Percentiles rank a stretch among this genome's conserved stretches.
These are phyloP conservation scores for Bilobella aurantiaca DNA, from an alignment of 1,140 invertebrate species.

Conservation along the genomic window DNA sequence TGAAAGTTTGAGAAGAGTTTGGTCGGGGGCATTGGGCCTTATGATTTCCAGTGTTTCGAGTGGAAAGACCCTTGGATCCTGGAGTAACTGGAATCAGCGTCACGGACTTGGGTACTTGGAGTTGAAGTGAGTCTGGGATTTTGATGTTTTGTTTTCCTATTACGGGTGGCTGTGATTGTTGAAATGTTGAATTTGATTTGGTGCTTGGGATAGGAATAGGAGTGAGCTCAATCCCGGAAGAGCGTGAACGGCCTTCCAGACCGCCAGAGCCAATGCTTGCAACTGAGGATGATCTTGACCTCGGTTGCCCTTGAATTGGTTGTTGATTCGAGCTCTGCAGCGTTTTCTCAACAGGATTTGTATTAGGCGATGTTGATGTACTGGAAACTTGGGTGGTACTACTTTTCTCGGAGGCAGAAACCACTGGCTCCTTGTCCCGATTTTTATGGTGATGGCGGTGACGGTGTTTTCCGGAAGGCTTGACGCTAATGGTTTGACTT, in stretches of 20 bases:
- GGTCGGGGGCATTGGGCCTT: background rate
- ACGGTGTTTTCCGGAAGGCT: constrained; percentile 3
- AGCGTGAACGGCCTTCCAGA: background rate
- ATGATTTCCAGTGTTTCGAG: background rate
- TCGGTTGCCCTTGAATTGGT: background rate
- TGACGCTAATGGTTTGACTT: constrained; percentile 12
- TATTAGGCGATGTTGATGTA: too few relatives aligned
- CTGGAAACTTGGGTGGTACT: too few relatives aligned
- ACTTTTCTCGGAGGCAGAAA: too few relatives aligned
- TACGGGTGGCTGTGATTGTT: too few relatives aligned
- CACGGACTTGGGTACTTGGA: constrained; percentile 34
- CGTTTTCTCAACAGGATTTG: background rate
- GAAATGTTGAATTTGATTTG: background rate
- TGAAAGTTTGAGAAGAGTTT: constrained; percentile 23
- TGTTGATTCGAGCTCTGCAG: background rate
- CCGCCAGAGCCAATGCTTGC: background rate
- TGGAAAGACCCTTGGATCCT: background rate
- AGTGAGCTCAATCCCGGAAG: background rate
- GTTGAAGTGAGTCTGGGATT: constrained; percentile 30
- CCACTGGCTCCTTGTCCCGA: background rate
- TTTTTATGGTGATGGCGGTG: background rate
- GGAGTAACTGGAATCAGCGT: constrained; percentile 35
- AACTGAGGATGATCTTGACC: background rate
- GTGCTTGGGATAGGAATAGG: background rate
- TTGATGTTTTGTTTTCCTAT: background rate